phyloP scores from a whole-genome alignment of 1,140 invertebrate species.

The Bombus consobrinus region DNA sequence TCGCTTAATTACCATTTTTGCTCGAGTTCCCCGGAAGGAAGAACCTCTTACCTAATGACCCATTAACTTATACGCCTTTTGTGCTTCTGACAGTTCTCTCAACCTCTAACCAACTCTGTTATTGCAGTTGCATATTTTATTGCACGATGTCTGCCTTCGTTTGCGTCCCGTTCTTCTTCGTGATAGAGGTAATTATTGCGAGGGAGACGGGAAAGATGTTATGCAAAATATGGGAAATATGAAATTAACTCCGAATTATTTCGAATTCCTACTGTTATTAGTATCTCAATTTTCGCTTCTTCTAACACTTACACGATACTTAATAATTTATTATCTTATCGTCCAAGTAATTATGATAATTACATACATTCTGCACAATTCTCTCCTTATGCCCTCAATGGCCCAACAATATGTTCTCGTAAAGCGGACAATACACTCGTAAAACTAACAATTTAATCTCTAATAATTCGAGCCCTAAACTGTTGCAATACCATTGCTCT shows the following conservation, averaged over 20 bases:
- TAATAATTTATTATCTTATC: not conserved
- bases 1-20: slow-evolving; percentile 42
- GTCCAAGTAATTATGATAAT: not conserved
- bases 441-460: slow-evolving; percentile 47
- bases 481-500: slow-evolving; percentile 35
- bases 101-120: not conserved
- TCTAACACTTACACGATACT: too few species aligned
- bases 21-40: not conserved
- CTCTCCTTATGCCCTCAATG: not conserved
- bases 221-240: not conserved
- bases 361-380: not conserved
- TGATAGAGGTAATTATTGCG: not conserved
- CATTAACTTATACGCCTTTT: slow-evolving; percentile 34
- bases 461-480: slow-evolving; percentile 33
- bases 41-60: slow-evolving; percentile 32
- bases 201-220: not conserved
- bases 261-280: not conserved
- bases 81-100: not conserved
- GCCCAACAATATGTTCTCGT: not conserved
- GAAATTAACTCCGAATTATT: not conserved
- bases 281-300: not conserved
- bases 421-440: slow-evolving; percentile 26
- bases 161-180: not conserved
- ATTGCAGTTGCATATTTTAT: slow-evolving; percentile 21
- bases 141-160: not conserved